phyloP scores from a whole-genome alignment of 1,140 invertebrate genomes.

The Eurosta solidaginis region DNA sequence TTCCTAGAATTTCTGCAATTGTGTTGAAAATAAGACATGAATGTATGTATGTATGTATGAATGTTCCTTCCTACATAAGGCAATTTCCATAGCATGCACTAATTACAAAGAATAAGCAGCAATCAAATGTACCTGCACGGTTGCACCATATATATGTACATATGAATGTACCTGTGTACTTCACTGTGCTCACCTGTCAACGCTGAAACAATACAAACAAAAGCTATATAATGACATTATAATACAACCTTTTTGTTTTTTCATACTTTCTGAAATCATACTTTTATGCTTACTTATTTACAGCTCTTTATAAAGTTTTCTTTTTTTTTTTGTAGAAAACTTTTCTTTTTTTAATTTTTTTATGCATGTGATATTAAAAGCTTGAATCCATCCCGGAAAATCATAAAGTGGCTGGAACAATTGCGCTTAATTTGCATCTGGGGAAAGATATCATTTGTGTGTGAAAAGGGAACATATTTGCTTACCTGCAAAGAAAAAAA shows the following conservation, averaged over 20 bases:
- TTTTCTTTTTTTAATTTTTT: not conserved
- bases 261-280: too few species aligned
- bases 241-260: too few species aligned
- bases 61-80: too few species aligned
- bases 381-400: constrained; percentile 4
- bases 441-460: not conserved
- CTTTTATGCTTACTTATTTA: too few species aligned
- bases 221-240: not conserved
- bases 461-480: not conserved
- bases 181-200: not conserved
- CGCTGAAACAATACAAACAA: not conserved
- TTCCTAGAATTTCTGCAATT: too few species aligned
- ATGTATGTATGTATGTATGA: too few species aligned
- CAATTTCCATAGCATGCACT: not conserved
- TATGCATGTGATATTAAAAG: not conserved
- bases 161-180: not conserved
- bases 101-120: not conserved
- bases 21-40: too few species aligned
- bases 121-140: too few species aligned
- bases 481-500: not conserved
- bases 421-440: not conserved
- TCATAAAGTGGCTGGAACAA: constrained; percentile 13
- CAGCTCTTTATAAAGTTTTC: not conserved
- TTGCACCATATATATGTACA: not conserved
- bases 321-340: not conserved